Evolutionary conservation across 1,140 invertebrate genomes (phyloP).

Genomic region (Drosophila oshimai): DNA sequence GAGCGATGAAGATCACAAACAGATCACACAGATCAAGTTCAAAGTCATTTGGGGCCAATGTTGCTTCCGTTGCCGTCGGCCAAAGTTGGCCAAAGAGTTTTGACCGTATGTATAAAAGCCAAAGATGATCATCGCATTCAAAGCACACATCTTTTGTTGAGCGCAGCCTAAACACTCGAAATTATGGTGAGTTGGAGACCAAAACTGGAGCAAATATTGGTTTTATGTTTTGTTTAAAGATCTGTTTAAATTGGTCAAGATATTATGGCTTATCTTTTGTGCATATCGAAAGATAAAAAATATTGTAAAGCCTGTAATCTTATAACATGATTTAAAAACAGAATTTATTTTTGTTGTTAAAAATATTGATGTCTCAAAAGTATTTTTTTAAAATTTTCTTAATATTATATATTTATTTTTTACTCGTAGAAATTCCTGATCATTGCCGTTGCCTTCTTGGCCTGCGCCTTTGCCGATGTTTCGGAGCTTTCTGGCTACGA

Average conservation of each 20-base stretch:
- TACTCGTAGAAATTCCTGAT: slow-evolving; percentile 66
- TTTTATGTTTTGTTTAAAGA: neutral
- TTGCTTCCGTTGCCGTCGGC: slow-evolving; percentile 42
- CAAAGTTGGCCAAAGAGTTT: neutral
- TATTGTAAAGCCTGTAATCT: too few species aligned
- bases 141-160: slow-evolving; percentile 52
- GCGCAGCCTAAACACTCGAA: slow-evolving; percentile 42
- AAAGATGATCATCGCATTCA: slow-evolving; percentile 12
- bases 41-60: slow-evolving; percentile 50
- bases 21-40: slow-evolving; percentile 70
- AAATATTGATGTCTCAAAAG: neutral
- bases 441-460: slow-evolving; percentile 71
- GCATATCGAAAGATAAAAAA: neutral
- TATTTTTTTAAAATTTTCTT: neutral
- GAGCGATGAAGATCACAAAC: slow-evolving; percentile 18
- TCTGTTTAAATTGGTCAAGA: neutral
- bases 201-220: neutral
- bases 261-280: too few species aligned
- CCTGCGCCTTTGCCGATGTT: slow-evolving; percentile 69
- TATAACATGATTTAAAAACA: neutral
- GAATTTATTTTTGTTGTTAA: too few species aligned
- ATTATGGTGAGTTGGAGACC: slow-evolving; percentile 43
- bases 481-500: slow-evolving; percentile 64
- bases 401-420: neutral
- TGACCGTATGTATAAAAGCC: slow-evolving; percentile 41